A percentile compares a stretch with the other conserved stretches of the same genome.
Conservation (phyloP, 2,113 vertebrate species). For the Todiramphus chloris region DNA sequence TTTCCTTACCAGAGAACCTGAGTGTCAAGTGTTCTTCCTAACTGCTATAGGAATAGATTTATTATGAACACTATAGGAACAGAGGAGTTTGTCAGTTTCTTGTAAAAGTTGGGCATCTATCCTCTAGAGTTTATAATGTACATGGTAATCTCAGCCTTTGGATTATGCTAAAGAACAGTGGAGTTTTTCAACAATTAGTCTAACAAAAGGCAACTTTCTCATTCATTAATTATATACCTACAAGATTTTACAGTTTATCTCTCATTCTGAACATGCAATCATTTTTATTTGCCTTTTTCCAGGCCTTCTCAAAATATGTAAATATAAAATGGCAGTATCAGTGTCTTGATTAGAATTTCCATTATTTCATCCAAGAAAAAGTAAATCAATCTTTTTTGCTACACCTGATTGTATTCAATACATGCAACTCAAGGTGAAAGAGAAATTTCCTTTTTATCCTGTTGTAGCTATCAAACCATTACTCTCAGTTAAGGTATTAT, state of each 20-base stretch:
- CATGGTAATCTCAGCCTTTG: neutral
- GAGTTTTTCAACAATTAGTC: neutral
- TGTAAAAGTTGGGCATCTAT: neutral
- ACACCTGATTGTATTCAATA: neutral
- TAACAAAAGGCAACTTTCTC: neutral
- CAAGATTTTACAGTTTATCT: neutral
- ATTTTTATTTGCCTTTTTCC: neutral
- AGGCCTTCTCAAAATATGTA: neutral
- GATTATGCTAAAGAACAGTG: neutral
- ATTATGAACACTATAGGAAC: neutral
- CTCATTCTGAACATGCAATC: neutral
- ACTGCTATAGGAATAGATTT: neutral
- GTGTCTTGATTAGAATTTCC: neutral
- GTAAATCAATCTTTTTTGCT: slow-evolving; percentile 45
- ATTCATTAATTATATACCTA: neutral
- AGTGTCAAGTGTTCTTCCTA: neutral
- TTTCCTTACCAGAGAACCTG: no score
- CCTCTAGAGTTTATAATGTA: neutral
- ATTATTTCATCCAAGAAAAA: slow-evolving; percentile 44
- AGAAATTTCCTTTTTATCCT: slow-evolving; percentile 31
- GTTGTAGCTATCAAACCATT: neutral
- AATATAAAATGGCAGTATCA: neutral
- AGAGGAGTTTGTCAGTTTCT: neutral
- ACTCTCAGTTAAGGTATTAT: slow-evolving; percentile 21
- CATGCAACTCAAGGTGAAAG: neutral